phyloP scores from a whole-genome alignment of 2,797 vertebrate species.

The Chelidonichthys spinosus region DNA sequence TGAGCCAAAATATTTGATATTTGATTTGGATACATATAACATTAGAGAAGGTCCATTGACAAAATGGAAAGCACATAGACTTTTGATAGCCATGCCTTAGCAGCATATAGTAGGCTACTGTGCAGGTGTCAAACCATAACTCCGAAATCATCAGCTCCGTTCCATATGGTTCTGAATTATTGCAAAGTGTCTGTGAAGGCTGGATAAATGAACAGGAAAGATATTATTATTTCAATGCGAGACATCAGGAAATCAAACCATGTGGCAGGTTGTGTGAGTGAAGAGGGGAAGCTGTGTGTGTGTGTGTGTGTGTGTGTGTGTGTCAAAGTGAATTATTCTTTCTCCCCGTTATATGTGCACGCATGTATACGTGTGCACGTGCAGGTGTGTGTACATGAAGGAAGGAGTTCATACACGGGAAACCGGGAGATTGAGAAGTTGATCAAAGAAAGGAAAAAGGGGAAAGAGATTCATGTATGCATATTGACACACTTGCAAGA shows the following conservation, averaged over 20 bases:
- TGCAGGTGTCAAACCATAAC: conserved; percentile 7
- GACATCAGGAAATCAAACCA: conserved; percentile 55
- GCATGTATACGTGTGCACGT: neutral
- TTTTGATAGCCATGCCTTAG: neutral
- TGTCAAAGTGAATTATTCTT: neutral
- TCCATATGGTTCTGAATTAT: conserved; percentile 30
- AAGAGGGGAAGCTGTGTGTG: conserved; percentile 15
- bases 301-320: neutral
- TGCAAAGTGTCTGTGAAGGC: conserved; percentile 27
- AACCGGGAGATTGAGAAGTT: conserved; percentile 40
- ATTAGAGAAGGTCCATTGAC: neutral
- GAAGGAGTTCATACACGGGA: conserved; percentile 17
- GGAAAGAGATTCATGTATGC: conserved; percentile 50
- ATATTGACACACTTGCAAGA: conserved; percentile 50
- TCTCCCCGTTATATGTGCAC: neutral
- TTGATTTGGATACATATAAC: neutral
- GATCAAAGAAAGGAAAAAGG: conserved; percentile 58
- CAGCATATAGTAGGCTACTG: neutral
- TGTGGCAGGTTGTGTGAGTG: conserved; percentile 40
- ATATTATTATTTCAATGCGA: conserved; percentile 67
- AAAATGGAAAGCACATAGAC: neutral
- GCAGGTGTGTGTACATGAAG: conserved; percentile 12
- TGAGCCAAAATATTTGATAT: neutral
- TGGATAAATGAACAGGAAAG: conserved; percentile 53
- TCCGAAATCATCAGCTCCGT: conserved; percentile 38